Conservation (phyloP, 2,113 vertebrate species). For the Redunca redunca region DNA sequence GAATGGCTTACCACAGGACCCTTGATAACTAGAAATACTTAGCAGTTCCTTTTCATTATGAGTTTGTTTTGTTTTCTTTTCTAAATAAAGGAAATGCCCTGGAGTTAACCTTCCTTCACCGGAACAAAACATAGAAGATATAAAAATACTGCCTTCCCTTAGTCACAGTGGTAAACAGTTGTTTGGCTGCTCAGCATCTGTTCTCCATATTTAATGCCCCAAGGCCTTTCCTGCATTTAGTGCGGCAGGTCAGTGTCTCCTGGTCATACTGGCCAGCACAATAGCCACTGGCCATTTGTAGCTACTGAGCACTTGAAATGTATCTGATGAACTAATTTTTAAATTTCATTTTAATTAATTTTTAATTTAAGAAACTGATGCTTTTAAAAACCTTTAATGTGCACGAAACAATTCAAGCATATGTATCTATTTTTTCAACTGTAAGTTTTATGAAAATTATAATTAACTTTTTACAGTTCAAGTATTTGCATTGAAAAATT, state of each 20-base stretch:
- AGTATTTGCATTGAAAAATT: background rate
- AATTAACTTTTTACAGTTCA: background rate
- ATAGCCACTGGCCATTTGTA: background rate
- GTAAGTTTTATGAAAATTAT: background rate
- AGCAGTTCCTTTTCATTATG: background rate
- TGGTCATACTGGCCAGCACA: no score
- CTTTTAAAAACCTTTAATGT: background rate
- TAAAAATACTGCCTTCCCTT: background rate
- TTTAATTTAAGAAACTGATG: background rate
- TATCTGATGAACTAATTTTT: background rate
- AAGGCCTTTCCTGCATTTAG: background rate
- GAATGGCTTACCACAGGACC: background rate
- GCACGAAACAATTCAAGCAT: background rate
- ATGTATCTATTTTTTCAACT: background rate
- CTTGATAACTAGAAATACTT: background rate
- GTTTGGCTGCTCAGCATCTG: background rate
- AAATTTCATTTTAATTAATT: background rate
- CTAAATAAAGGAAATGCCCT: background rate
- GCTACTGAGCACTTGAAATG: background rate
- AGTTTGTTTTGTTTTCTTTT: background rate
- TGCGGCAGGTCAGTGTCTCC: background rate
- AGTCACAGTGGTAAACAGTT: background rate
- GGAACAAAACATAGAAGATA: background rate
- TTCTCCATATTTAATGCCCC: background rate
- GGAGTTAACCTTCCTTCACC: background rate